phyloP scores from a whole-genome alignment of 2,797 vertebrate species.

The Hydrocynus forskahlii region DNA sequence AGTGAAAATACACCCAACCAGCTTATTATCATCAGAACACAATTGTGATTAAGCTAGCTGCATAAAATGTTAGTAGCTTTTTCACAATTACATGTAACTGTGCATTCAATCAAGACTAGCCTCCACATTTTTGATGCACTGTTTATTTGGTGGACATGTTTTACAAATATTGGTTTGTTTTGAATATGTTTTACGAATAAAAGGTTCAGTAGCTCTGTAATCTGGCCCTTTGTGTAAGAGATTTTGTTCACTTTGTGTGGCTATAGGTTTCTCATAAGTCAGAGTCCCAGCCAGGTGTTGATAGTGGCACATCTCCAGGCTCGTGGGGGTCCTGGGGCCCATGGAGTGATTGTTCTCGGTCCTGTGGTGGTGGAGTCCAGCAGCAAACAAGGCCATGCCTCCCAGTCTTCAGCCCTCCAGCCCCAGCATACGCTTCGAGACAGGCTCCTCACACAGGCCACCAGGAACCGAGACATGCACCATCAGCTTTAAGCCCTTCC shows the following conservation, averaged over 20 bases:
- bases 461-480: conserved; percentile 54
- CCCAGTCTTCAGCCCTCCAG: conserved; percentile 70
- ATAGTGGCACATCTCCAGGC: conserved; percentile 67
- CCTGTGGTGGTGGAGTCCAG: conserved; percentile 90
- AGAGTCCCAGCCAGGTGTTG: conserved; percentile 71
- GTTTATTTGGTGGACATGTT: not conserved
- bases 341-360: conserved; percentile 89
- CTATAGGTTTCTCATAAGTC: conserved; percentile 78
- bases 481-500: conserved; percentile 71
- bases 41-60: too few relatives aligned
- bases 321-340: conserved; percentile 90
- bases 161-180: too few relatives aligned
- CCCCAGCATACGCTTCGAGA: conserved; percentile 48
- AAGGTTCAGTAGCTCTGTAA: not conserved
- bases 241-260: conserved; percentile 43
- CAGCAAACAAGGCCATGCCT: conserved; percentile 89
- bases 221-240: not conserved
- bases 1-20: too few relatives aligned
- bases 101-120: too few relatives aligned
- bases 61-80: too few relatives aligned
- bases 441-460: conserved; percentile 42
- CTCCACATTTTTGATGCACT: too few relatives aligned
- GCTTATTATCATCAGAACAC: too few relatives aligned
- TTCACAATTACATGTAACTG: too few relatives aligned
- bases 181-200: too few relatives aligned